A percentile compares a stretch with the other conserved stretches of the same genome.
Evolutionary conservation across 2,797 vertebrate species (phyloP).

Genomic region (Squalus acanthias): DNA sequence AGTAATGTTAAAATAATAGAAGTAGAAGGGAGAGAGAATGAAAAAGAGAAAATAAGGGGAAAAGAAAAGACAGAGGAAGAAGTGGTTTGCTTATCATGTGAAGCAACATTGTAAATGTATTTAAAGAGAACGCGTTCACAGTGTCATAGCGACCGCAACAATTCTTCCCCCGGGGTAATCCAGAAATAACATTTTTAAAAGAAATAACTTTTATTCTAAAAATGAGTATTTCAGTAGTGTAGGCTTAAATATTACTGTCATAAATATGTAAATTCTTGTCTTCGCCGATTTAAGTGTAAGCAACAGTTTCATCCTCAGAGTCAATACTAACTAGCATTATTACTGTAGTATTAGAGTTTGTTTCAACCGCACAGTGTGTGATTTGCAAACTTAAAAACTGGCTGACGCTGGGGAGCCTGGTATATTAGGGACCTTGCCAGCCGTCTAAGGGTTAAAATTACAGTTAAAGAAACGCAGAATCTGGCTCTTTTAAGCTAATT

Average conservation of each 20-base stretch:
- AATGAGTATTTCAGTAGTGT: not conserved
- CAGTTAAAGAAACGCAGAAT: not conserved
- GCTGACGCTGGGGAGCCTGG: not conserved
- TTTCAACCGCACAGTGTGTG: not conserved
- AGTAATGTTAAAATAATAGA: constrained; percentile 3
- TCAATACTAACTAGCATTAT: not conserved
- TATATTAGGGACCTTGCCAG: not conserved
- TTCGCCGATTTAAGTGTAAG: not conserved
- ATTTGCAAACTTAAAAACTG: not conserved
- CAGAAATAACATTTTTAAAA: not conserved
- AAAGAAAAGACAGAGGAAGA: not conserved
- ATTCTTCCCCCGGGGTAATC: not conserved
- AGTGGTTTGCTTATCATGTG: not conserved
- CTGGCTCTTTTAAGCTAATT: not conserved
- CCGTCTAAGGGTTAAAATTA: not conserved
- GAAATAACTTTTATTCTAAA: not conserved
- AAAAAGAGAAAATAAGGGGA: not conserved
- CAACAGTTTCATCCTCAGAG: not conserved
- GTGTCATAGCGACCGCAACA: not conserved
- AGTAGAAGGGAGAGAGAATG: not conserved
- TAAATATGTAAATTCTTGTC: not conserved
- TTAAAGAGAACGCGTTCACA: not conserved
- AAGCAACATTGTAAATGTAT: not conserved
- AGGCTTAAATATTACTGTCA: not conserved
- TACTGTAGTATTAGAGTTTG: not conserved